Base-by-base conservation (phyloP, 2,797 vertebrate genomes). In the Tragelaphus oryx region DNA sequence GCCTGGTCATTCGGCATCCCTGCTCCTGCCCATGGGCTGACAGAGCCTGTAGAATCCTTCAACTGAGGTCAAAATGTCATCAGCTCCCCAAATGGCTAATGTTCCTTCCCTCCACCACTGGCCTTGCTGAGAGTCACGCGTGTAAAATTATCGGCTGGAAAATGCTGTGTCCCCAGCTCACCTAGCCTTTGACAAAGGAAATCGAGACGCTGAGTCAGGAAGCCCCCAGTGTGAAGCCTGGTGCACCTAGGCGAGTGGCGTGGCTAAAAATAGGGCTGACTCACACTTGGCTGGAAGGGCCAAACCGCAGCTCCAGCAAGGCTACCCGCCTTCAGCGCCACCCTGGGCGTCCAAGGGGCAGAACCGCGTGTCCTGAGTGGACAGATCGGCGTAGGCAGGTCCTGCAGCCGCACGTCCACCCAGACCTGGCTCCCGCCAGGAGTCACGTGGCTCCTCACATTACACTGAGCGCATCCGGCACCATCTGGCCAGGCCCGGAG, bases 241-340 rank as follows among this genome's bases (percentile, higher is more conserved):
- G 76, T 84, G 91, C 87, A 91, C 93, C 95, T 96, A 93, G 55
- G 50, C 12, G 55, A 91, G 75, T 2, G 30, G 28, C 4, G 0
- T 1, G 4, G 50, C 89, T 96, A 94, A 96, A 94, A 87, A 92
- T 78, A 95, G 89, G 3, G 14, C 3, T 94, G 96, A 96, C 68
- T 97, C 96, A 96, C 54, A 0, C 4, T 6, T 22, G 82, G 59
- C 93, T 4, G 18, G 60, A 91, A 62, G 89, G 48, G 30, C 60
- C 44, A 24, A 0, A 7, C 22, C 26, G 0, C 71, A 28, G 46
- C 13, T 37, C 59, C 50, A 50, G 54, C 2, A 22, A 22, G 28
- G 54, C 11, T 44, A 50, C 52, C 86, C 1, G 0, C 74, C 93
- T 30, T 0, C 26, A 11, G 8, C 2, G 1, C 88, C 86, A 48